phyloP scores from a whole-genome alignment of 2,888 invertebrate species.

The Andrena haemorrhoa region DNA sequence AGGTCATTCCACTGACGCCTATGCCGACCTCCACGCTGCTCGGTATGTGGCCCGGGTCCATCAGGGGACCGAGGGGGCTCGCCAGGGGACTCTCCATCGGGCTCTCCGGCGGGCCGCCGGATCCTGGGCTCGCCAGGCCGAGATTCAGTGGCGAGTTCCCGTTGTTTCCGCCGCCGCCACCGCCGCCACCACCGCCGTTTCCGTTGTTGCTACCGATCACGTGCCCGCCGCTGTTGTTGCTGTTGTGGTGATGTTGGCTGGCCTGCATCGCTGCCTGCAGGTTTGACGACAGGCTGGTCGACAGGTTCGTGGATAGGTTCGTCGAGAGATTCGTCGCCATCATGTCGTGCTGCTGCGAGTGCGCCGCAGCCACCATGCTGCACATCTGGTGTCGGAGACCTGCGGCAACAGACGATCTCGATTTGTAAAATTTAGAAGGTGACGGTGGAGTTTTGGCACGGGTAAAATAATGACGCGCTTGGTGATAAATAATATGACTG shows the following conservation, averaged over 20 bases:
- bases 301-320: slow-evolving; percentile 85
- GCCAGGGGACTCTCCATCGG: slow-evolving; percentile 88
- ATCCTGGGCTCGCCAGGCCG: slow-evolving; percentile 85
- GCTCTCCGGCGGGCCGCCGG: slow-evolving; percentile 86
- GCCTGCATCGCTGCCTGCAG: slow-evolving; percentile 85
- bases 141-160: slow-evolving; percentile 85
- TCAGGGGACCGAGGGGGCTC: slow-evolving; percentile 88
- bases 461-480: no score
- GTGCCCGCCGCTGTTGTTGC: slow-evolving; percentile 80
- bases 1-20: slow-evolving; percentile 88
- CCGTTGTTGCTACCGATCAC: slow-evolving; percentile 72
- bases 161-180: slow-evolving; percentile 81
- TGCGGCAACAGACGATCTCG: slow-evolving; percentile 46
- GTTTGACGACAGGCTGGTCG: slow-evolving; percentile 78
- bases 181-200: slow-evolving; percentile 81
- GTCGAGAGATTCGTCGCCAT: slow-evolving; percentile 85
- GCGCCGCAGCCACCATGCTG: slow-evolving; percentile 90
- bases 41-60: slow-evolving; percentile 87
- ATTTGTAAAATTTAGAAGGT: background rate
- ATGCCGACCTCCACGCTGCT: slow-evolving; percentile 87
- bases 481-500: no score
- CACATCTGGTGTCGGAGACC: slow-evolving; percentile 94
- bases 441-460: no score
- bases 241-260: slow-evolving; percentile 83
- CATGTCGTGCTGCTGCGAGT: slow-evolving; percentile 86